Evolutionary conservation across 2,888 invertebrate genomes (phyloP).

Genomic region (Chalcis sispes): DNA sequence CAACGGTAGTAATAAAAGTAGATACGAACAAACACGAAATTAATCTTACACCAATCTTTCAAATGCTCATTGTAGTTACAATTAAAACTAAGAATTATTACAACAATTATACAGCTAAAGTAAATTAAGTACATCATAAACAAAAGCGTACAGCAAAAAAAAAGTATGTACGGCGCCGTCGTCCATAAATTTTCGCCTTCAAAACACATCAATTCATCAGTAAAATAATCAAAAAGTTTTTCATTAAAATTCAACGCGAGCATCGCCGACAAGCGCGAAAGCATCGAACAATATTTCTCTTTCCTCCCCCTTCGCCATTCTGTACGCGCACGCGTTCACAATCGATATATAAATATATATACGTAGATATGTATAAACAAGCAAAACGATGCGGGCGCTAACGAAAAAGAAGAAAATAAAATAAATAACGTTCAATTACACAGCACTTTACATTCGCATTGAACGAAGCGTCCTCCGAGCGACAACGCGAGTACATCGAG

Average conservation of each 20-base stretch:
- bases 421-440: constrained; percentile 48
- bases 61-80: too few species aligned
- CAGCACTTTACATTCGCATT: constrained; percentile 45
- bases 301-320: too few species aligned
- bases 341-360: too few species aligned
- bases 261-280: not conserved
- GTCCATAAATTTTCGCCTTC: not conserved
- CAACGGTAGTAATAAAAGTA: too few species aligned
- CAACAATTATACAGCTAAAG: too few species aligned
- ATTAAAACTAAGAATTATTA: too few species aligned
- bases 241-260: constrained; percentile 39
- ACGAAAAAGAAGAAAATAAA: not conserved
- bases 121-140: too few species aligned
- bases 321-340: too few species aligned
- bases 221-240: constrained; percentile 13
- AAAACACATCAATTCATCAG: not conserved
- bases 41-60: too few species aligned
- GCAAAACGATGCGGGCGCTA: not conserved
- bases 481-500: not conserved
- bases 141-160: not conserved
- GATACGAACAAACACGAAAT: too few species aligned
- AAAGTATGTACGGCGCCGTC: not conserved
- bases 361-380: too few species aligned
- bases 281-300: too few species aligned
- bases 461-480: not conserved